Evolutionary conservation across 2,113 vertebrate species (phyloP).

Genomic region (Lanius ludovicianus): DNA sequence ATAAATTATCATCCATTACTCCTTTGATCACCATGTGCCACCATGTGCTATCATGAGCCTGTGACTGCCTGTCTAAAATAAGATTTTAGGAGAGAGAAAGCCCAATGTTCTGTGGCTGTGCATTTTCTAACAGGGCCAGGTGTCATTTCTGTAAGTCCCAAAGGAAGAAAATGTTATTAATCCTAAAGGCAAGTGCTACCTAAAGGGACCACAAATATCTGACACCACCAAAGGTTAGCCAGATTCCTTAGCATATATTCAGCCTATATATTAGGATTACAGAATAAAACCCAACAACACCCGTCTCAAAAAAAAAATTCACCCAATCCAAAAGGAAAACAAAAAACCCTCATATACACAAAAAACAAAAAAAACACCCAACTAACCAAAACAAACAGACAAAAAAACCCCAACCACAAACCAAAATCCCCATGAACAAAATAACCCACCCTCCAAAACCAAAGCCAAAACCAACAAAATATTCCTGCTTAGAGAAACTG

Average conservation of each 20-base stretch:
- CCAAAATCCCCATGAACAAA: neutral
- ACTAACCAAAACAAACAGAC: neutral
- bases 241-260: neutral
- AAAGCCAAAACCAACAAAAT: neutral
- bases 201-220: neutral
- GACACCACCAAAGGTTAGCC: neutral
- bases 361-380: neutral
- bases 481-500: neutral
- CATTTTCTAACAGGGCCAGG: neutral
- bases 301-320: accelerated
- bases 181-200: neutral
- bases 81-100: neutral
- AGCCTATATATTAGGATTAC: neutral
- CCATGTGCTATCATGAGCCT: neutral
- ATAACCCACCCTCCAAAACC: neutral
- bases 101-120: neutral
- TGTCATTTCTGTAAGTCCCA: neutral
- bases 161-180: neutral
- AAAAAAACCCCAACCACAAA: accelerated
- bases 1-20: neutral
- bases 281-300: neutral
- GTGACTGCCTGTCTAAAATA: neutral
- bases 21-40: neutral
- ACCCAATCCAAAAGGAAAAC: neutral
- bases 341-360: neutral